A percentile compares a stretch with the other conserved stretches of the same genome.
These are phyloP conservation scores for Carposina sasakii DNA, from an alignment of 1,140 invertebrate species.

Conservation along the genomic window DNA sequence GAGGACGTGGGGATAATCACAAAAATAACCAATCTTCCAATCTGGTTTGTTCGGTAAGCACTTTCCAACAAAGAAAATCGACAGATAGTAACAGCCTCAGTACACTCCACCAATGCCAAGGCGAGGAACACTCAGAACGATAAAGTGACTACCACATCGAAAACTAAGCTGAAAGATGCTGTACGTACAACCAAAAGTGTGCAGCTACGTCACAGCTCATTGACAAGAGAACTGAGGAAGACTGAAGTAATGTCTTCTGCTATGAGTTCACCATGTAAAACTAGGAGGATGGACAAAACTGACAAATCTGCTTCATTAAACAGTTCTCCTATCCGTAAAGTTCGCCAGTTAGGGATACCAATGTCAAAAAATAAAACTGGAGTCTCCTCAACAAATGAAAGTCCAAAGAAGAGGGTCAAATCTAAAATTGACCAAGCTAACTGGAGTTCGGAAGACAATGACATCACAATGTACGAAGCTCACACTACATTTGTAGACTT, in stretches of 20 bases:
- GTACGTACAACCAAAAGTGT: conserved; percentile 49
- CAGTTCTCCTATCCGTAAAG: conserved; percentile 66
- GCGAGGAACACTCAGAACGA: conserved; percentile 40
- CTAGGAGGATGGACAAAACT: conserved; percentile 61
- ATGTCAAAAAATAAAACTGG: conserved; percentile 41
- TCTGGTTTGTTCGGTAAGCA: conserved; percentile 64
- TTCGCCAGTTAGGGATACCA: conserved; percentile 57
- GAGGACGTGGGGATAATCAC: conserved; percentile 42
- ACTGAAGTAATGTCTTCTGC: conserved; percentile 49
- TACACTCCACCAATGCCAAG: conserved; percentile 34
- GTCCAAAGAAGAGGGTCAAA: conserved; percentile 56
- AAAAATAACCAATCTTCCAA: conserved; percentile 63
- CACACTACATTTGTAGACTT: conserved; percentile 57
- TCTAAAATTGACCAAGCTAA: conserved; percentile 40
- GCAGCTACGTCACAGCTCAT: conserved; percentile 53
- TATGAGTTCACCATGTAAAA: conserved; percentile 60
- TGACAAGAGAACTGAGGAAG: conserved; percentile 53
- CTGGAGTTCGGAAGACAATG: conserved; percentile 52
- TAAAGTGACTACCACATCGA: conserved; percentile 46
- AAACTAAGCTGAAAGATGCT: conserved; percentile 38
- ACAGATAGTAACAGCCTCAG: conserved; percentile 50
- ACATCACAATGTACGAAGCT: conserved; percentile 69
- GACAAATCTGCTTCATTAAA: conserved; percentile 64
- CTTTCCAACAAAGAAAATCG: too few species aligned
- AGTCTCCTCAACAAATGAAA: conserved; percentile 52